phyloP scores from a whole-genome alignment of 2,113 vertebrate genomes.

The Thinocorus orbignyianus region DNA sequence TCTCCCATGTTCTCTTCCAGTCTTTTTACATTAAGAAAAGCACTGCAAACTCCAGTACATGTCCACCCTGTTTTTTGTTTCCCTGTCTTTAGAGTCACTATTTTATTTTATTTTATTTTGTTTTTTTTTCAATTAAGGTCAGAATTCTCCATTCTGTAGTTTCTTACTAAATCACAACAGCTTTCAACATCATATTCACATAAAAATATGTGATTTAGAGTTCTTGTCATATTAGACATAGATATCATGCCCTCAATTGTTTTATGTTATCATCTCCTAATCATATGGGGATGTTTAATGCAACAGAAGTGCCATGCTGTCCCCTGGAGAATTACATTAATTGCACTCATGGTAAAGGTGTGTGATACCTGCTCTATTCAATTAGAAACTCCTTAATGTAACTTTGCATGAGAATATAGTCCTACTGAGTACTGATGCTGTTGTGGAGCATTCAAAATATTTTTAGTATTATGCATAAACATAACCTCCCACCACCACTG shows the following conservation, averaged over 20 bases:
- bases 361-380: neutral
- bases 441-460: conserved; percentile 36
- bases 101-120: neutral
- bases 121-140: neutral
- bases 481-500: conserved; percentile 17
- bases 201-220: neutral
- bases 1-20: neutral
- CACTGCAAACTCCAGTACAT: neutral
- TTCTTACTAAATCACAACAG: neutral
- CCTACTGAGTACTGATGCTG: neutral
- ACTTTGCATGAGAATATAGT: conserved; percentile 27
- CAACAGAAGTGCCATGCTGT: neutral
- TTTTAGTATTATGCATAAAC: conserved; percentile 50
- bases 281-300: neutral
- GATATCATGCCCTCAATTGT: neutral
- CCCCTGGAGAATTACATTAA: neutral
- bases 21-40: neutral
- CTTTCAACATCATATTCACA: neutral
- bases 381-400: conserved; percentile 9
- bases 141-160: neutral
- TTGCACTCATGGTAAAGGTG: neutral
- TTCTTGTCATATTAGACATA: neutral
- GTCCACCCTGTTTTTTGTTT: neutral
- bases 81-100: neutral
- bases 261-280: neutral